These are phyloP conservation scores for Vespertilio murinus DNA, from an alignment of 2,797 vertebrate genomes.

Conservation along the genomic window DNA sequence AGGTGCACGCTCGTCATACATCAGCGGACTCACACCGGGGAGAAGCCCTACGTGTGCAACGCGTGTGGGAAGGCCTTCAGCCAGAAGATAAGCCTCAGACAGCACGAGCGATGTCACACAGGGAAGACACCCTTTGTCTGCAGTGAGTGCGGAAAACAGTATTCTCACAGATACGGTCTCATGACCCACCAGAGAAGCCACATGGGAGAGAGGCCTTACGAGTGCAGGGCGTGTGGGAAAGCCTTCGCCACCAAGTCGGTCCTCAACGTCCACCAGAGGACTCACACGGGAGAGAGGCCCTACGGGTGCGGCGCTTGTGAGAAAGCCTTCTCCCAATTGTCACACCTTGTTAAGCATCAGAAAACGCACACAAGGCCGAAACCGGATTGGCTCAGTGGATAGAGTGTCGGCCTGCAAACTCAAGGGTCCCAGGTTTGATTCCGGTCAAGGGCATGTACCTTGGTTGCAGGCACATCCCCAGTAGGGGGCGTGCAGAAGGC, in stretches of 20 bases:
- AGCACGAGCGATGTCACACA: constrained; percentile 70
- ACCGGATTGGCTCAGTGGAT: no score
- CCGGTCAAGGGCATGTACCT: no score
- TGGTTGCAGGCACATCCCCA: no score
- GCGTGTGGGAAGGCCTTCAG: constrained; percentile 65
- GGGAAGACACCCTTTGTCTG: constrained; percentile 75
- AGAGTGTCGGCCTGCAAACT: no score
- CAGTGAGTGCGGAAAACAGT: constrained; percentile 72
- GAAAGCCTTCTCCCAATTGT: constrained; percentile 67
- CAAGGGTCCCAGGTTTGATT: no score
- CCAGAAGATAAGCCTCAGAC: constrained; percentile 58
- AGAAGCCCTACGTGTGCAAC: constrained; percentile 57
- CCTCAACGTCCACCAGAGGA: constrained; percentile 67
- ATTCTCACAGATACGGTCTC: constrained; percentile 64
- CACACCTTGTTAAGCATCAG: constrained; percentile 63
- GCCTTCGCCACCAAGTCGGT: constrained; percentile 65
- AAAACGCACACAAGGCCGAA: neutral
- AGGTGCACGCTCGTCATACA: constrained; percentile 83
- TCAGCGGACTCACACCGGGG: constrained; percentile 79
- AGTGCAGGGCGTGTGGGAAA: constrained; percentile 62
- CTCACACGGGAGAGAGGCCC: constrained; percentile 60
- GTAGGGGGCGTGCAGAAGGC: no score
- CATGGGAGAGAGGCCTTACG: constrained; percentile 61
- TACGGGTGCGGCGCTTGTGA: constrained; percentile 64
- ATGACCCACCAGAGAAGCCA: constrained; percentile 68